phyloP scores from a whole-genome alignment of 1,140 invertebrate genomes.

The Mycetomoellerius zeteki region DNA sequence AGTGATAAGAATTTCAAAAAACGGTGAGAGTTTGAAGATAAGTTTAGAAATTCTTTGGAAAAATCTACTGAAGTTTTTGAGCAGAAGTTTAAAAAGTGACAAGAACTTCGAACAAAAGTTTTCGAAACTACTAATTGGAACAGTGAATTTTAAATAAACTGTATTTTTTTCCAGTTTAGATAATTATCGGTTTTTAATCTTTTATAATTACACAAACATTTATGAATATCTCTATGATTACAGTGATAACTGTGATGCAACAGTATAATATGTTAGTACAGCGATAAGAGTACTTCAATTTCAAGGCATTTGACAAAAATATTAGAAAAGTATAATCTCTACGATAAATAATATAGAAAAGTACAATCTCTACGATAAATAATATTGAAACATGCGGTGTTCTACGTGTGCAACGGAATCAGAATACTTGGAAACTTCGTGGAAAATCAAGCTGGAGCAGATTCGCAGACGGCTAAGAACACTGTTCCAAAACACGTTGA shows the following conservation, averaged over 20 bases:
- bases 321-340: background rate
- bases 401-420: constrained; percentile 75
- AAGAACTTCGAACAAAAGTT: background rate
- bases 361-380: background rate
- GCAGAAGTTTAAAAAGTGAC: background rate
- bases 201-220: background rate
- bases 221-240: background rate
- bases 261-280: background rate
- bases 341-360: background rate
- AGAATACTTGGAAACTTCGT: constrained; percentile 83
- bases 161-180: background rate
- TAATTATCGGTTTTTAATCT: background rate
- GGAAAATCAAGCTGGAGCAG: constrained; percentile 80
- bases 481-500: constrained; percentile 70
- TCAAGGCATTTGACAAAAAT: background rate
- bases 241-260: background rate
- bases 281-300: background rate
- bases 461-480: constrained; percentile 78
- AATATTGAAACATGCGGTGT: constrained; percentile 13
- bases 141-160: background rate
- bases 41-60: background rate
- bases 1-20: constrained; percentile 6
- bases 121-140: background rate
- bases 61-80: background rate
- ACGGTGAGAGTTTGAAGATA: no score